Evolutionary conservation across 2,797 vertebrate genomes (phyloP), one percentile per base, ranked within the genome.

Genomic region (Acanthis flammea): DNA sequence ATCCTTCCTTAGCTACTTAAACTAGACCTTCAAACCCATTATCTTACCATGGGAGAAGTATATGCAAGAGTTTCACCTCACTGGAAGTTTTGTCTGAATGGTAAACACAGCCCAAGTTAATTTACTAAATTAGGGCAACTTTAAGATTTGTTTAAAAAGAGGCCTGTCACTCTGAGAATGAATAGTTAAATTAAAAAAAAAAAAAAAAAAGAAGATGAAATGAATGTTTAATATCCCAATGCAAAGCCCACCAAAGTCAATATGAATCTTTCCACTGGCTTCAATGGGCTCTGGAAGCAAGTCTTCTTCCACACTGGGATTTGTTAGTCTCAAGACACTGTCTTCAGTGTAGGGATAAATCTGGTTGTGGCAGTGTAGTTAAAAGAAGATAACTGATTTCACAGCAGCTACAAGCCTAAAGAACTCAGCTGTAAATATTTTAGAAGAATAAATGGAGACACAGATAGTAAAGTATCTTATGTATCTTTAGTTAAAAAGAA

Each of bases 381-480:
- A 91, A 95, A 93, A 92, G 74, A 86, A 82, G 50, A 94, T 24
- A 93, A 89, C 54, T 33, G 50, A 65, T 53, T 74, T 89, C 84
- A 95, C 37, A 89, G 68, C 42, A 91, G 58, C 50, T 89, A 47
- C 27, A 88, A 91, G 57, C 68, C 88, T 76, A 50, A 82, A 90
- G 55, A 88, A 82, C 16, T 50, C 27, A 70, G 33, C 16, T 92
- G 66, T 35, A 94, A 92, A 86, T 90, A 92, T 83, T 80, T 88
- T 41, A 78, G 72, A 81, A 60, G n/a, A 77, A 83, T 86, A 91
- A 95, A 90, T 28, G 7, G 33, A 83, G 58, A 70, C 7, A 33
- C 45, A 86, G 30, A 79, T 57, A 72, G 2, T 39, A 63, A 96
- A 88, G n/a, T 47, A 91, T 45, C 39, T 80, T 82, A 71, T 88